A percentile compares a stretch with the other conserved stretches of the same genome.
These are phyloP conservation scores for Patella pellucida DNA, from an alignment of 2,888 invertebrate genomes.

Conservation along the genomic window DNA sequence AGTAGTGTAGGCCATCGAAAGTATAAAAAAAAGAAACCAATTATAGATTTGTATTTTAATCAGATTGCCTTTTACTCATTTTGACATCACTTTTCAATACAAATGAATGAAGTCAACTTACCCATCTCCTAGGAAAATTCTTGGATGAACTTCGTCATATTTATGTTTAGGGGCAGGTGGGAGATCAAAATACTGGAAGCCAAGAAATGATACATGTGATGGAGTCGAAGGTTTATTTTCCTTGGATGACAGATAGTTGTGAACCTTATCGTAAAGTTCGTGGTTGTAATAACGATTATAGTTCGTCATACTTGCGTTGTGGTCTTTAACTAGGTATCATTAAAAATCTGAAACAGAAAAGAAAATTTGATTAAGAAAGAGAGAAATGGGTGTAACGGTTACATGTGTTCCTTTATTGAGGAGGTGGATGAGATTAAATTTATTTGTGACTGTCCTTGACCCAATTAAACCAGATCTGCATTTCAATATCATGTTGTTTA, in stretches of 20 bases:
- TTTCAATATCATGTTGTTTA: too few species aligned
- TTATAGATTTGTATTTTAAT: not conserved
- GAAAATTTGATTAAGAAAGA: too few species aligned
- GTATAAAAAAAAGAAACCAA: too few species aligned
- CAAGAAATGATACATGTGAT: not conserved
- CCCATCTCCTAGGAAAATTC: constrained; percentile 56
- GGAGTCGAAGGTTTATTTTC: not conserved
- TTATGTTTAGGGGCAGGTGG: constrained; percentile 44
- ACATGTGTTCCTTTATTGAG: too few species aligned
- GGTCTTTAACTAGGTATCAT: too few species aligned
- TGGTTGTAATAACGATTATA: not conserved
- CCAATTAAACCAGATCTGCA: too few species aligned
- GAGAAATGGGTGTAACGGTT: too few species aligned
- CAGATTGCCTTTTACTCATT: not conserved
- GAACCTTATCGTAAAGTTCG: not conserved
- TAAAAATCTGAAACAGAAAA: too few species aligned
- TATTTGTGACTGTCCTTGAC: too few species aligned
- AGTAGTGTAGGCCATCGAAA: too few species aligned
- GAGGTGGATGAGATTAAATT: too few species aligned
- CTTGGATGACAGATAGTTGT: not conserved
- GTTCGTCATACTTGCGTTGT: not conserved
- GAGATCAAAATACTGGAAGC: constrained; percentile 23
- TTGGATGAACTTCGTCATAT: constrained; percentile 58
- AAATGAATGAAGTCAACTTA: constrained; percentile 34
- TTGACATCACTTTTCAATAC: not conserved